These are phyloP conservation scores for Diuraphis noxia DNA, from an alignment of 1,140 invertebrate genomes.

Conservation along the genomic window DNA sequence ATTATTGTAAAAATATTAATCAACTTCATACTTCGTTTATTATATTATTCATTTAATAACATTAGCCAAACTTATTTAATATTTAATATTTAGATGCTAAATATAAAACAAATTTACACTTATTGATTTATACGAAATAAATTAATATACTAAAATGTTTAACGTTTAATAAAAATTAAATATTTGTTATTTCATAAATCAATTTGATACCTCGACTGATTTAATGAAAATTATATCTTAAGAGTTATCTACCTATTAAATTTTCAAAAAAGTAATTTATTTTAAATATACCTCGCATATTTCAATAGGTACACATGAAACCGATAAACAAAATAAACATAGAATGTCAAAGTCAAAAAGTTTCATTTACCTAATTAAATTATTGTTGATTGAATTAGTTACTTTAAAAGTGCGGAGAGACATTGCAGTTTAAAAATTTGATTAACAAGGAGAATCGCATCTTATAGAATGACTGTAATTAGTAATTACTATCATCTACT, in stretches of 20 bases:
- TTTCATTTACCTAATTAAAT: background rate
- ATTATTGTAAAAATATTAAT: no score
- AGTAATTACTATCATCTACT: background rate
- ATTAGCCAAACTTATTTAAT: no score
- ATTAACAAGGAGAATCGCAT: background rate
- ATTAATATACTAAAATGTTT: background rate
- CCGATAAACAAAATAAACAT: background rate
- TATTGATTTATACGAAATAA: no score
- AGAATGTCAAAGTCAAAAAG: background rate
- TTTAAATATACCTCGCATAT: background rate
- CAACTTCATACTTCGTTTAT: no score
- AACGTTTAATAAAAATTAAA: background rate
- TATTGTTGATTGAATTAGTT: background rate
- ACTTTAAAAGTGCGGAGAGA: background rate
- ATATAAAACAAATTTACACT: no score
- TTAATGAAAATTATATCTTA: no score
- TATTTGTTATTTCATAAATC: background rate
- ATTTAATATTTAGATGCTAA: no score
- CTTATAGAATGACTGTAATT: background rate
- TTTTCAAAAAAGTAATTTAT: no score
- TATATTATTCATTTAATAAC: no score
- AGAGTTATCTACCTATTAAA: no score
- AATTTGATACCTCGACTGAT: background rate
- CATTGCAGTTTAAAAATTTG: background rate
- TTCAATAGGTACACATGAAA: background rate